phyloP scores from a whole-genome alignment of 2,113 vertebrate genomes.

The Pangasianodon gigas region DNA sequence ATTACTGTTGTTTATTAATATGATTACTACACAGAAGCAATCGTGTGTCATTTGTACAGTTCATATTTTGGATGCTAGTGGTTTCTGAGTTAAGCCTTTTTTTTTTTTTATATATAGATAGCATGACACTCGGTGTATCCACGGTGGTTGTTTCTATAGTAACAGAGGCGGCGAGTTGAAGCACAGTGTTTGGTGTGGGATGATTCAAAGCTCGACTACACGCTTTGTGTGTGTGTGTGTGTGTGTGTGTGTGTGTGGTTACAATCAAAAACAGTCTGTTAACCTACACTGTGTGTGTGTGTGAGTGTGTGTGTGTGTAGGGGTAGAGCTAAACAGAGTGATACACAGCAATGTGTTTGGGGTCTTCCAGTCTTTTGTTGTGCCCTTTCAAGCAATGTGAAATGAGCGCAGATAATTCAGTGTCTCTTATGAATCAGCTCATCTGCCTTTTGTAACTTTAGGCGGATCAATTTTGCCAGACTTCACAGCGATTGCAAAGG shows the following conservation, averaged over 20 bases:
- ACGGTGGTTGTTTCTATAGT: conserved; percentile 74
- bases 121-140: conserved; percentile 73
- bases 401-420: neutral
- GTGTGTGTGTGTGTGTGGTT: neutral
- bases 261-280: too few relatives aligned
- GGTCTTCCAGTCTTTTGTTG: conserved; percentile 43
- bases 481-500: neutral
- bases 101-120: conserved; percentile 59
- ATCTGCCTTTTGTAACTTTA: neutral
- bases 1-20: conserved; percentile 62
- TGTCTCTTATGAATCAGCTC: neutral
- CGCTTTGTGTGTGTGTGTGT: neutral
- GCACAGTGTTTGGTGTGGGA: conserved; percentile 58
- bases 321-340: conserved; percentile 37
- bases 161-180: conserved; percentile 66
- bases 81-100: conserved; percentile 61
- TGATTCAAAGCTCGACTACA: conserved; percentile 56
- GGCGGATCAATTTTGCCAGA: neutral
- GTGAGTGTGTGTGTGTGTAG: conserved; percentile 32
- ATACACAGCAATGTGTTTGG: conserved; percentile 41
- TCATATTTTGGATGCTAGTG: conserved; percentile 70
- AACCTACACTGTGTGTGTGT: neutral
- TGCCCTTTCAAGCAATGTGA: neutral
- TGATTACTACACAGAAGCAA: conserved; percentile 58
- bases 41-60: conserved; percentile 75